phyloP scores from a whole-genome alignment of 2,888 invertebrate species.

The Heliconius sara region DNA sequence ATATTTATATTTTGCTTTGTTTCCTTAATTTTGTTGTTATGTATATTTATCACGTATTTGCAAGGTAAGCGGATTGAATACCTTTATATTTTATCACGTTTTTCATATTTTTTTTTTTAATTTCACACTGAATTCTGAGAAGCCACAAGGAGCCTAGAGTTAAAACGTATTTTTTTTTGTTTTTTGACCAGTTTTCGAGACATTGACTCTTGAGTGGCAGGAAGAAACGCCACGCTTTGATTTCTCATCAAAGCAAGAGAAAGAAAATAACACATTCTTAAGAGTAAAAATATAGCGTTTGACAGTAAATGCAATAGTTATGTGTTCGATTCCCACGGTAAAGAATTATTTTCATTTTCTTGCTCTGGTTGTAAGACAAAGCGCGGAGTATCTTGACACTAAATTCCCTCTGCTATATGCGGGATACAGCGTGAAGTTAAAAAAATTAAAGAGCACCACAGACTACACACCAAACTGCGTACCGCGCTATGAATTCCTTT shows the following conservation, averaged over 20 bases:
- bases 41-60: conserved; percentile 2
- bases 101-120: neutral
- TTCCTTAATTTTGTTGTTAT: neutral
- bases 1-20: neutral
- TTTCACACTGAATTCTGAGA: no score
- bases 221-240: no score
- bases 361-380: no score
- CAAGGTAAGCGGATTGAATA: neutral
- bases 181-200: no score
- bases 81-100: neutral
- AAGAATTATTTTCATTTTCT: neutral
- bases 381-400: neutral
- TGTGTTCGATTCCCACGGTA: neutral
- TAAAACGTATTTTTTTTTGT: no score
- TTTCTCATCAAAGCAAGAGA: no score
- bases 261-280: no score
- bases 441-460: neutral
- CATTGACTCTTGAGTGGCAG: no score
- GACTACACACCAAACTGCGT: conserved; percentile 22
- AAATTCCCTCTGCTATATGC: no score
- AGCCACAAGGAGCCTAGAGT: no score
- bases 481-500: conserved; percentile 32
- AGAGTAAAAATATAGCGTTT: no score
- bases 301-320: no score
- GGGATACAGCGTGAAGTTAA: neutral